Conservation (phyloP, 1,140 invertebrate species). For the Eciton burchellii region DNA sequence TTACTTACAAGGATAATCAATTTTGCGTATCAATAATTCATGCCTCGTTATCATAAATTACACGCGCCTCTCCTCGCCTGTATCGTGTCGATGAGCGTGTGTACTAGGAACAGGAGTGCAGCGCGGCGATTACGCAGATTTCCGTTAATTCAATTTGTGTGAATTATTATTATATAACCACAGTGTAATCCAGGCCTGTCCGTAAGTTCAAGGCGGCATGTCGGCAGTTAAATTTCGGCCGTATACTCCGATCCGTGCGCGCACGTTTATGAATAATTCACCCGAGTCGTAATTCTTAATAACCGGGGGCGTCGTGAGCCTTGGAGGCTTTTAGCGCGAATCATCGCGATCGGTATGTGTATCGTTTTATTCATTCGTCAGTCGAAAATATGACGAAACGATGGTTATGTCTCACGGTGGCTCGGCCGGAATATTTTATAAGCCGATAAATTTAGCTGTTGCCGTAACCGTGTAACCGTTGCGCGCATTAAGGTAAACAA, state of each 20-base stretch:
- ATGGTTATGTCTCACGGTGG: too few relatives aligned
- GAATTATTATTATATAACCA: slow-evolving; percentile 62
- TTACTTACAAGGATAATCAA: slow-evolving; percentile 59
- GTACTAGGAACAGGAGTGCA: not conserved
- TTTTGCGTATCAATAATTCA: slow-evolving; percentile 61
- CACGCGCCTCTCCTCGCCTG: not conserved
- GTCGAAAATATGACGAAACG: too few relatives aligned
- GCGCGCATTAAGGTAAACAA: not conserved
- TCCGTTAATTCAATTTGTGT: slow-evolving; percentile 11
- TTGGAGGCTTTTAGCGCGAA: slow-evolving; percentile 28
- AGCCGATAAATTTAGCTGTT: slow-evolving; percentile 16
- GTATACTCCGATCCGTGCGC: not conserved
- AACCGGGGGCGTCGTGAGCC: slow-evolving; percentile 21
- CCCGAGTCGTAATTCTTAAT: slow-evolving; percentile 32
- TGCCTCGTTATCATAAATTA: slow-evolving; percentile 61
- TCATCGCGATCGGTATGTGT: slow-evolving; percentile 14
- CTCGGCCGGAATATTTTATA: not conserved
- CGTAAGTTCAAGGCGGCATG: slow-evolving; percentile 59
- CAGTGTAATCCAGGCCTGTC: slow-evolving; percentile 58
- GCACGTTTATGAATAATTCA: slow-evolving; percentile 60
- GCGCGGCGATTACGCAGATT: not conserved
- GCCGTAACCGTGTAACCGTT: not conserved
- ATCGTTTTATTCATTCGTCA: not conserved
- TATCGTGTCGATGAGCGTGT: not conserved
- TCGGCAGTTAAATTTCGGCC: slow-evolving; percentile 50